A percentile compares a stretch with the other conserved stretches of the same genome.
These are phyloP conservation scores for Cladopsammia gracilis DNA, from an alignment of 64 coral and sea anemone genomes.

Conservation along the genomic window DNA sequence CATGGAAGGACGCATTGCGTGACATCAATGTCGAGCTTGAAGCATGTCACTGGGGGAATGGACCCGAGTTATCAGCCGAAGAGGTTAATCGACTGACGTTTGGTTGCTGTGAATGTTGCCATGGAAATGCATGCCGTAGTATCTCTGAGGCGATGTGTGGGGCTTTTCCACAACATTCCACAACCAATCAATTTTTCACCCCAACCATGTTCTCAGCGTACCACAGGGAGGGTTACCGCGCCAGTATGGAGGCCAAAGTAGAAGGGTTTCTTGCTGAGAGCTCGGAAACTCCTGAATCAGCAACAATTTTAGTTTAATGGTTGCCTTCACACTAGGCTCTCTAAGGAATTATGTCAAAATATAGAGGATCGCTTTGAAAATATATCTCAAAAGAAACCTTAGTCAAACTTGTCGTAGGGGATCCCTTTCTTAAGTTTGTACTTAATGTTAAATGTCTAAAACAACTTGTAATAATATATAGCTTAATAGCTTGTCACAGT, in stretches of 20 bases:
- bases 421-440: no score
- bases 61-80: neutral
- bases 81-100: constrained; percentile 10
- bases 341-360: no score
- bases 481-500: no score
- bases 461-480: no score
- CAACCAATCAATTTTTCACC: constrained; percentile 18
- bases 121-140: neutral
- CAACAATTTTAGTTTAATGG: no score
- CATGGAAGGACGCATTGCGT: constrained; percentile 34
- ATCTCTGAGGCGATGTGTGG: constrained; percentile 13
- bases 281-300: no score
- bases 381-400: no score
- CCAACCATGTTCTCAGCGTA: constrained; percentile 22
- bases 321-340: no score
- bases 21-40: constrained; percentile 23
- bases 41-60: constrained; percentile 1
- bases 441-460: no score
- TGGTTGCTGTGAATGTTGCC: constrained; percentile 39
- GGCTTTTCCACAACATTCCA: constrained; percentile 1
- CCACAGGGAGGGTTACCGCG: constrained; percentile 31
- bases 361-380: no score
- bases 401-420: no score
- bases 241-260: constrained; percentile 15
- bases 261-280: neutral